Evolutionary conservation across 2,797 vertebrate species (phyloP).

Genomic region (Otus scops): DNA sequence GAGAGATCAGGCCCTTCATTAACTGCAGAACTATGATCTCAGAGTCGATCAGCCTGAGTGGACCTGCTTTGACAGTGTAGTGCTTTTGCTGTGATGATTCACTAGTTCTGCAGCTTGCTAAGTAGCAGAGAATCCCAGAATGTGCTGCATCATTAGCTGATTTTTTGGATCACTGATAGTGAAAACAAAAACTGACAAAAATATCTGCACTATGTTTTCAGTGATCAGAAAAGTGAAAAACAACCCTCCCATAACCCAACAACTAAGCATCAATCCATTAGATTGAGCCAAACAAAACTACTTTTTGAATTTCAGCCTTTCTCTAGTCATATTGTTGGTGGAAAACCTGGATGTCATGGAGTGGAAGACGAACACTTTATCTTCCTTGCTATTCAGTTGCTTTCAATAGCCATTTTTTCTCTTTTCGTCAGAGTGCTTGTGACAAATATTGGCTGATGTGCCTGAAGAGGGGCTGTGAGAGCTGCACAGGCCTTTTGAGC

Average conservation of each 20-base stretch:
- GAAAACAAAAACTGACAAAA: neutral
- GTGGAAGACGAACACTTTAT: neutral
- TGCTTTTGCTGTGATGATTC: neutral
- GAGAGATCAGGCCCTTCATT: neutral
- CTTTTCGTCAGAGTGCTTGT: neutral
- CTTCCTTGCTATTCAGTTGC: neutral
- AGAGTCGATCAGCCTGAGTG: neutral
- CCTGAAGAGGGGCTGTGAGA: neutral
- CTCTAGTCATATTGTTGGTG: neutral
- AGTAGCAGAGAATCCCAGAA: neutral
- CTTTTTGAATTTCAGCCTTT: neutral
- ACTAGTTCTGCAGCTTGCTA: neutral
- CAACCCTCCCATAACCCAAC: neutral
- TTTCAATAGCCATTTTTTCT: neutral
- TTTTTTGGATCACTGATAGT: neutral
- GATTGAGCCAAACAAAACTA: neutral
- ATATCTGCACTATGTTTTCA: neutral
- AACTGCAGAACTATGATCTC: slow-evolving; percentile 9
- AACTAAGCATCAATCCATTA: neutral
- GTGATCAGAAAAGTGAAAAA: neutral
- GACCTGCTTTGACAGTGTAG: neutral
- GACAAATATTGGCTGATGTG: neutral
- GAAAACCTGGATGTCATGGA: neutral
- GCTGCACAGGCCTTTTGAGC: neutral
- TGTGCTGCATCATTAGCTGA: neutral